A percentile compares a stretch with the other conserved stretches of the same genome.
Evolutionary conservation across 2,888 invertebrate genomes (phyloP).

Genomic region (Macrophya alboannulata): DNA sequence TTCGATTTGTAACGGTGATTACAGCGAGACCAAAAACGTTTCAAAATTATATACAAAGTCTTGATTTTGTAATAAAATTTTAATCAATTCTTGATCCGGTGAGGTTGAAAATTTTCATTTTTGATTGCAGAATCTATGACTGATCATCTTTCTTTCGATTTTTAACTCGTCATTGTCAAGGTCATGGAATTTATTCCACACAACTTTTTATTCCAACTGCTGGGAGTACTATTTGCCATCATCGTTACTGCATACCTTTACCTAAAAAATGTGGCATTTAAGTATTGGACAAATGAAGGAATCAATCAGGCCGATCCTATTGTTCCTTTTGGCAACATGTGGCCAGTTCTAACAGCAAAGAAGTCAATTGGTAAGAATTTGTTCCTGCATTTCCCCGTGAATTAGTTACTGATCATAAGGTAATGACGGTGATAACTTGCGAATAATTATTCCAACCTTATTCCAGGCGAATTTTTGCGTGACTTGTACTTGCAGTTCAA

Average conservation of each 20-base stretch:
- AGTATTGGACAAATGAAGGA: constrained; percentile 12
- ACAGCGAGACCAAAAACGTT: background rate
- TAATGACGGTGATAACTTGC: background rate
- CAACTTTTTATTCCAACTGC: constrained; percentile 4
- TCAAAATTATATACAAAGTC: background rate
- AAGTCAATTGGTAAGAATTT: constrained; percentile 27
- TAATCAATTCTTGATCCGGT: background rate
- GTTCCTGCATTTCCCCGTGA: background rate
- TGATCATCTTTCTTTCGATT: background rate
- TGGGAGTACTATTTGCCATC: background rate
- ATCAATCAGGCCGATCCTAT: background rate
- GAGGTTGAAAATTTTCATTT: background rate
- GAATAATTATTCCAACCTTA: background rate
- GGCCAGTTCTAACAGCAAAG: constrained; percentile 16
- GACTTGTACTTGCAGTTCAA: constrained; percentile 66
- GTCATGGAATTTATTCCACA: background rate
- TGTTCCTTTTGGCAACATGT: constrained; percentile 19
- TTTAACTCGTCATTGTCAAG: background rate
- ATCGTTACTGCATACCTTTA: constrained; percentile 10
- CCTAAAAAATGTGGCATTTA: background rate
- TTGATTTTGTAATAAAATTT: background rate
- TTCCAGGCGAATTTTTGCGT: constrained; percentile 66
- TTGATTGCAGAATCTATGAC: background rate
- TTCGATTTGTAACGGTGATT: background rate
- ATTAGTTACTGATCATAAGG: background rate